Percentiles rank a stretch among this genome's conserved stretches.
Conservation (phyloP, 2,113 vertebrate species). For the Muntiacus muntjak region DNA sequence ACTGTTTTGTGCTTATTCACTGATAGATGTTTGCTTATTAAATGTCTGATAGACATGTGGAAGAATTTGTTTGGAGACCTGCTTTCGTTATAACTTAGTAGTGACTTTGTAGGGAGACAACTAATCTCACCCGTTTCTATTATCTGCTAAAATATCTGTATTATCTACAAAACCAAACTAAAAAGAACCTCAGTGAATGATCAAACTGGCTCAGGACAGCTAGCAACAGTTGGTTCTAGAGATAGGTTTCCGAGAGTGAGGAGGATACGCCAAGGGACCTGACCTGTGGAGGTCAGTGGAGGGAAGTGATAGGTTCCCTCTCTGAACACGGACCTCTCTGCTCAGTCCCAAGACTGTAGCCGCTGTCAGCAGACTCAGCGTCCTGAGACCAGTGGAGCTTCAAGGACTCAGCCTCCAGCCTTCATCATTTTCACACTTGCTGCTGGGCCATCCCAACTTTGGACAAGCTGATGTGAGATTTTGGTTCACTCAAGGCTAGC, state of each 20-base stretch:
- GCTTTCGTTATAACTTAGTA: background rate
- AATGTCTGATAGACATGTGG: background rate
- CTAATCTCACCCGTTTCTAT: background rate
- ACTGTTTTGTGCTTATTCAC: background rate
- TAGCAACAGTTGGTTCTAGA: background rate
- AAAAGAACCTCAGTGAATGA: background rate
- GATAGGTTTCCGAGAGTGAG: background rate
- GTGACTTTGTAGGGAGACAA: background rate
- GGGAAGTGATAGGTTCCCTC: background rate
- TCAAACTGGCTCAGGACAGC: background rate
- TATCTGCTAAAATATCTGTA: background rate
- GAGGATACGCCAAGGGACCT: too few species aligned
- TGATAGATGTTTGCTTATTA: background rate
- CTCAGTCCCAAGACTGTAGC: background rate
- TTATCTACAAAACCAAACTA: background rate
- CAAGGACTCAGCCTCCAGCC: background rate
- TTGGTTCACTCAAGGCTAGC: background rate
- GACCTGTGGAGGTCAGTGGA: background rate
- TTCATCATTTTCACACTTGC: background rate
- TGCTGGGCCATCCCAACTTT: background rate
- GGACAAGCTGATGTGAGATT: background rate
- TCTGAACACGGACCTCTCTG: background rate
- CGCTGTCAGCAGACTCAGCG: background rate
- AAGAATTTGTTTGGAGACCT: background rate
- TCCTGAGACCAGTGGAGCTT: background rate